A percentile compares a stretch with the other conserved stretches of the same genome.
phyloP scores from a whole-genome alignment of 2,888 invertebrate species.

The Lasioglossum leucozonium region DNA sequence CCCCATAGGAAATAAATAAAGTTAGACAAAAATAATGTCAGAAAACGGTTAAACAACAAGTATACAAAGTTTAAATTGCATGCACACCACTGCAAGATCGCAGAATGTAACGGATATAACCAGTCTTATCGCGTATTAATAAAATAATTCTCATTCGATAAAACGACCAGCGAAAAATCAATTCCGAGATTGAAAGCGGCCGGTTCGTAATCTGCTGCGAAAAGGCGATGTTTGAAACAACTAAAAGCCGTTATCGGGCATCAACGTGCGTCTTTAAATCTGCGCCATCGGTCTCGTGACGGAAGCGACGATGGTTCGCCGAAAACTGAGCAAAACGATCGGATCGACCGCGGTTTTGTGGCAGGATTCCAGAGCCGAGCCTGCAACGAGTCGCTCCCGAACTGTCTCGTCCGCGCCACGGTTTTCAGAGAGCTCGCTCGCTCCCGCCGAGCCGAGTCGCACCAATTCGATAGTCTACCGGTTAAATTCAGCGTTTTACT shows the following conservation, averaged over 20 bases:
- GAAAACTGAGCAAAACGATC: not conserved
- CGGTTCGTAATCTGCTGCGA: not conserved
- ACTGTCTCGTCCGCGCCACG: slow-evolving; percentile 31
- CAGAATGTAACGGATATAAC: not conserved
- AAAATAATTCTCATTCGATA: not conserved
- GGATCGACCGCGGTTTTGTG: not conserved
- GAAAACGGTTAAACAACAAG: no score
- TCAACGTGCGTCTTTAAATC: not conserved
- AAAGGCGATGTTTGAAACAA: not conserved
- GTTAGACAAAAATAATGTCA: not conserved
- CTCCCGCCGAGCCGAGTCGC: no score
- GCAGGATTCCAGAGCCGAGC: slow-evolving; percentile 17
- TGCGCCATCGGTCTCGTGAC: not conserved
- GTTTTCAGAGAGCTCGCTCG: not conserved
- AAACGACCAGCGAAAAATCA: not conserved
- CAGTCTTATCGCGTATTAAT: not conserved
- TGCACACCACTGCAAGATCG: no score
- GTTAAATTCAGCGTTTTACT: slow-evolving; percentile 53
- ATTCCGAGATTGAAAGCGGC: not conserved
- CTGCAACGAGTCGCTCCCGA: not conserved
- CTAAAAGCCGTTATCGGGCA: not conserved
- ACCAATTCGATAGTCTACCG: slow-evolving; percentile 25
- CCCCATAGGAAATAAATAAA: no score
- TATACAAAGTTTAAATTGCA: no score
- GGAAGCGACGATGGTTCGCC: not conserved